Evolutionary conservation across 2,888 invertebrate genomes (phyloP).

Genomic region (Molanna angustata): DNA sequence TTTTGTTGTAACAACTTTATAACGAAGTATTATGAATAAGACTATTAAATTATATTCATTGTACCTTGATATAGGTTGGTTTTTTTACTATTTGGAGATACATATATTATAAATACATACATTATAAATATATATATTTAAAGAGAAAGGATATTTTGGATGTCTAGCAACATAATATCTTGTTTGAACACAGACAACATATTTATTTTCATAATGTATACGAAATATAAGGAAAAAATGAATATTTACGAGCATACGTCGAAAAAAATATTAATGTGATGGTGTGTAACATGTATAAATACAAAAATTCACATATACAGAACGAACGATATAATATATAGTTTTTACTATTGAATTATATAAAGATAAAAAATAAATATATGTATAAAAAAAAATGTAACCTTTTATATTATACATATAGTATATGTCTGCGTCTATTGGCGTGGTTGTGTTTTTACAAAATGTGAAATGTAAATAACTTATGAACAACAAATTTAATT

Average conservation of each 20-base stretch:
- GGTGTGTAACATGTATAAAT: slow-evolving; percentile 10
- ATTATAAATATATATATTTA: too few relatives aligned
- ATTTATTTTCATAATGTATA: slow-evolving; percentile 27
- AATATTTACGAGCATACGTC: slow-evolving; percentile 18
- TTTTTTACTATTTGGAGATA: too few relatives aligned
- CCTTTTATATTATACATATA: slow-evolving; percentile 9
- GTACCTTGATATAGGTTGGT: too few relatives aligned
- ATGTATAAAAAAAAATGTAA: slow-evolving; percentile 2
- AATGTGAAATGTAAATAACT: too few relatives aligned
- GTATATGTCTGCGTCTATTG: too few relatives aligned
- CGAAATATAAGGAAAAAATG: slow-evolving; percentile 20
- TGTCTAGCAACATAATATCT: neutral
- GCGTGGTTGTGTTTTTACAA: too few relatives aligned
- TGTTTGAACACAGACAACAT: neutral
- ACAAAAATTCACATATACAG: neutral
- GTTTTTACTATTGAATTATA: slow-evolving; percentile 18
- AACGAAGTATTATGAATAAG: too few relatives aligned
- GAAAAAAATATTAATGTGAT: slow-evolving; percentile 9
- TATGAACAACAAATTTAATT: too few relatives aligned
- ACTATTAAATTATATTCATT: too few relatives aligned
- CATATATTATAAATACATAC: too few relatives aligned
- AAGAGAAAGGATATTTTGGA: neutral
- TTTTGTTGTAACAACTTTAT: too few relatives aligned
- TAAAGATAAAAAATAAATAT: slow-evolving; percentile 1
- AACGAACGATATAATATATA: slow-evolving; percentile 8